A percentile compares a stretch with the other conserved stretches of the same genome.
phyloP scores from a whole-genome alignment of 2,888 invertebrate genomes.

The Polydesmus complanatus region DNA sequence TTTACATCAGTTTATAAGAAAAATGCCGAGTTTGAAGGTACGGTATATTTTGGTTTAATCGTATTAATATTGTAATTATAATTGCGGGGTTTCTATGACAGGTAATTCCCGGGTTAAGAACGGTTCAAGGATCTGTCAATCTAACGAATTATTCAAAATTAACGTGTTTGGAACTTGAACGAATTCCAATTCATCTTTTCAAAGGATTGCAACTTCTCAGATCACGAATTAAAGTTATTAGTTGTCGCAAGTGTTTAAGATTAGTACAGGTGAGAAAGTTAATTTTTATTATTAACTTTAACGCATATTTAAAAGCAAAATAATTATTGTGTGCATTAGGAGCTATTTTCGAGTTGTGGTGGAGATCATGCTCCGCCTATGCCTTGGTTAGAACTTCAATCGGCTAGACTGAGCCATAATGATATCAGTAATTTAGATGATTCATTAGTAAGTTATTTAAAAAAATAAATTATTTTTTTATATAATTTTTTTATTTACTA shows the following conservation, averaged over 20 bases:
- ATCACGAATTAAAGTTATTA: slow-evolving; percentile 6
- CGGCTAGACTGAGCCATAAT: slow-evolving; percentile 11
- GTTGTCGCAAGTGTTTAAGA: slow-evolving; percentile 7
- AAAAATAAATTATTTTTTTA: not conserved
- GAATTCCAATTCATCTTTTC: slow-evolving; percentile 13
- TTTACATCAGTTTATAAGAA: slow-evolving; percentile 8
- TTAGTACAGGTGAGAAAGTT: slow-evolving; percentile 9
- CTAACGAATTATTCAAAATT: slow-evolving; percentile 1
- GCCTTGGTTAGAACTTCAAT: slow-evolving; percentile 10
- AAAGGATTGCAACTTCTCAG: slow-evolving; percentile 9
- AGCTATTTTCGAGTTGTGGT: slow-evolving; percentile 13
- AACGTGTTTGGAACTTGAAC: slow-evolving; percentile 8
- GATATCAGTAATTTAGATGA: slow-evolving; percentile 8
- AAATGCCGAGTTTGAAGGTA: slow-evolving; percentile 8
- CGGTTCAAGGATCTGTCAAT: slow-evolving; percentile 9
- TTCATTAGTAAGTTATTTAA: slow-evolving; percentile 10
- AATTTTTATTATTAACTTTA: not conserved
- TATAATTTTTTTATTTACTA: not conserved
- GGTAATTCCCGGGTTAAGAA: slow-evolving; percentile 6
- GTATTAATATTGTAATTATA: not conserved
- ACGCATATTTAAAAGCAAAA: no score
- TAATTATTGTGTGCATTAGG: slow-evolving; percentile 4
- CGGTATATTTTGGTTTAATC: not conserved
- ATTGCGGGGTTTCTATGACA: not conserved
- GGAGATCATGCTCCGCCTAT: slow-evolving; percentile 14